A percentile compares a stretch with the other conserved stretches of the same genome.
Evolutionary conservation across 2,888 invertebrate species (phyloP).

Genomic region (Spodoptera exigua): DNA sequence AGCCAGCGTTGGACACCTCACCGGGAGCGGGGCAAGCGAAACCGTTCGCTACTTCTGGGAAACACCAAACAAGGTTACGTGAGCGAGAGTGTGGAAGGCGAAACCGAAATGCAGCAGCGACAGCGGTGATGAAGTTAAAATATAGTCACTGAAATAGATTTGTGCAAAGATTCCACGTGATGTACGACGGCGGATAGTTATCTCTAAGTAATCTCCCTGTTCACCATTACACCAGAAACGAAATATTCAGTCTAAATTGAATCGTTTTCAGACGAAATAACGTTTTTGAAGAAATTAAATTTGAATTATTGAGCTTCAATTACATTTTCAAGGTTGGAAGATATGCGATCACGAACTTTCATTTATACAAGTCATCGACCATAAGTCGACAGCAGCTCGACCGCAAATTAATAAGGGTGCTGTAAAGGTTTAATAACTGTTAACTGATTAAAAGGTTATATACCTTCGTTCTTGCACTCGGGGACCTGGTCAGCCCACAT

Average conservation of each 20-base stretch:
- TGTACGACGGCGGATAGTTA: no score
- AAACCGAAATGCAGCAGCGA: slow-evolving; percentile 70
- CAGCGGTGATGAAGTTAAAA: slow-evolving; percentile 60
- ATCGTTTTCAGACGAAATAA: slow-evolving; percentile 17
- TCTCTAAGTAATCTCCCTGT: not conserved
- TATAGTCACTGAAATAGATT: slow-evolving; percentile 62
- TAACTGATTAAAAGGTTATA: slow-evolving; percentile 45
- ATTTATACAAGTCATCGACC: slow-evolving; percentile 23
- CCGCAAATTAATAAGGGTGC: slow-evolving; percentile 38
- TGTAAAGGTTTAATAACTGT: slow-evolving; percentile 14
- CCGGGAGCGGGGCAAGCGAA: slow-evolving; percentile 95
- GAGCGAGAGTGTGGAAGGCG: slow-evolving; percentile 73
- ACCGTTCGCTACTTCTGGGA: slow-evolving; percentile 96
- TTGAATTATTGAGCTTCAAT: slow-evolving; percentile 43
- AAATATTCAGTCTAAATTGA: no score
- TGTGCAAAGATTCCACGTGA: slow-evolving; percentile 35
- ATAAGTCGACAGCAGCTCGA: slow-evolving; percentile 16
- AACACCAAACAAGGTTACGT: slow-evolving; percentile 77
- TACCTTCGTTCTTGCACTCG: slow-evolving; percentile 97
- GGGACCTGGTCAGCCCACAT: slow-evolving; percentile 99
- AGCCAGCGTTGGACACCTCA: slow-evolving; percentile 94
- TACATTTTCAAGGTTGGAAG: slow-evolving; percentile 40
- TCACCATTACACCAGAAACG: no score
- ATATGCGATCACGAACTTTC: slow-evolving; percentile 35
- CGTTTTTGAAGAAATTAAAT: slow-evolving; percentile 22